phyloP scores from a whole-genome alignment of 2,113 vertebrate genomes.

The Chloebia gouldiae region DNA sequence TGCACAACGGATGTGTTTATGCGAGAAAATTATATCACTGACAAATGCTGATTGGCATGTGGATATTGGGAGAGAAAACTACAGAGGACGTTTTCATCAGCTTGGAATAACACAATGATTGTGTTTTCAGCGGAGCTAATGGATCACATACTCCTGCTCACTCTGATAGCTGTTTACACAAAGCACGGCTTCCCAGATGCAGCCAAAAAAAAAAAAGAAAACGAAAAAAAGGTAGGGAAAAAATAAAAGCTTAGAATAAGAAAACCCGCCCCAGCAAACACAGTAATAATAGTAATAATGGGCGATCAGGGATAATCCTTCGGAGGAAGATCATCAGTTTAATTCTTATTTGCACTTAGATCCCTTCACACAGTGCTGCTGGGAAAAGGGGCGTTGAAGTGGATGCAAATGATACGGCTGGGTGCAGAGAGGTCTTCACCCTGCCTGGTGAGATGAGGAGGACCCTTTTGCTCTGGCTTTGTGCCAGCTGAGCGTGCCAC shows the following conservation, averaged over 20 bases:
- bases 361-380: background rate
- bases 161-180: conserved; percentile 80
- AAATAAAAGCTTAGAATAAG: background rate
- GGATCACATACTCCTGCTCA: conserved; percentile 79
- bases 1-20: conserved; percentile 82
- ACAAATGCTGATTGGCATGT: conserved; percentile 81
- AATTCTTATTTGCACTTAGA: conserved; percentile 27
- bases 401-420: background rate
- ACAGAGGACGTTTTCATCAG: conserved; percentile 81
- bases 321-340: background rate
- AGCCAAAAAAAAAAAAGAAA: conserved; percentile 42
- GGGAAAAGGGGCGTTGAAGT: background rate
- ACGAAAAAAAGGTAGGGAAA: background rate
- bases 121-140: conserved; percentile 84
- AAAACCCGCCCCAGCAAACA: background rate
- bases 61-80: conserved; percentile 73
- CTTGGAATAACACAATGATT: conserved; percentile 86
- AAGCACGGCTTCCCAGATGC: conserved; percentile 72
- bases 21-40: conserved; percentile 80
- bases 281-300: conserved; percentile 46
- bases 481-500: background rate
- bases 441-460: fast-evolving
- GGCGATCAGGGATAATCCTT: conserved; percentile 13
- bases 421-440: background rate
- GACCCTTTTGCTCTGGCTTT: background rate